Percentiles rank a stretch among this genome's conserved stretches.
Conservation (phyloP, 2,888 invertebrate genomes). For the Nomada ferruginata region DNA sequence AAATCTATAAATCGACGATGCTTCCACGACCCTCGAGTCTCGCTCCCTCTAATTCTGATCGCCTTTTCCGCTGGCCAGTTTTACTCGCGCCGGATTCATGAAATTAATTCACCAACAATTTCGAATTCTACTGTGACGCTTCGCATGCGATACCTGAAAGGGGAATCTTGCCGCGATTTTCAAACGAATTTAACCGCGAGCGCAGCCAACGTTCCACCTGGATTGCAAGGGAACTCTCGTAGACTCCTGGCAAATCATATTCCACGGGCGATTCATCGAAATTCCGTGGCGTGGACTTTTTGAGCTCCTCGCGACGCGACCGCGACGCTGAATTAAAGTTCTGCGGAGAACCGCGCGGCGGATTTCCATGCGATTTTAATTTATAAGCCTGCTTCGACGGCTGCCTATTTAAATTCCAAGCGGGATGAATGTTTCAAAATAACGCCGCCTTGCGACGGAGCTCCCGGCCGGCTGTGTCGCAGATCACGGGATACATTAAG, state of each 20-base stretch:
- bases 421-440: neutral
- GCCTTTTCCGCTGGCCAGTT: neutral
- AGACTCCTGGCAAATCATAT: conserved; percentile 12
- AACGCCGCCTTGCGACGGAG: neutral
- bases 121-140: neutral
- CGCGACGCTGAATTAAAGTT: conserved; percentile 33
- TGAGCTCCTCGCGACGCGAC: conserved; percentile 26
- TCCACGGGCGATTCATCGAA: conserved; percentile 12
- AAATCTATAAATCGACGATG: conserved; percentile 13
- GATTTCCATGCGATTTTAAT: conserved; percentile 21
- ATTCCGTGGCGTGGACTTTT: conserved; percentile 29
- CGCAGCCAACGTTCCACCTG: neutral
- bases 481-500: neutral
- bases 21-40: neutral
- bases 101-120: neutral
- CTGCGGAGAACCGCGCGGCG: neutral
- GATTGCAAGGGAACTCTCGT: neutral
- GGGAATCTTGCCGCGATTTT: neutral
- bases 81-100: neutral
- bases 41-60: neutral
- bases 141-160: neutral
- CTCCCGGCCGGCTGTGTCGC: no score
- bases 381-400: conserved; percentile 10
- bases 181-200: neutral
- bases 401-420: neutral